Percentiles rank a stretch among this genome's conserved stretches.
Evolutionary conservation across 2,888 invertebrate species (phyloP).

Genomic region (Netelia inedita): DNA sequence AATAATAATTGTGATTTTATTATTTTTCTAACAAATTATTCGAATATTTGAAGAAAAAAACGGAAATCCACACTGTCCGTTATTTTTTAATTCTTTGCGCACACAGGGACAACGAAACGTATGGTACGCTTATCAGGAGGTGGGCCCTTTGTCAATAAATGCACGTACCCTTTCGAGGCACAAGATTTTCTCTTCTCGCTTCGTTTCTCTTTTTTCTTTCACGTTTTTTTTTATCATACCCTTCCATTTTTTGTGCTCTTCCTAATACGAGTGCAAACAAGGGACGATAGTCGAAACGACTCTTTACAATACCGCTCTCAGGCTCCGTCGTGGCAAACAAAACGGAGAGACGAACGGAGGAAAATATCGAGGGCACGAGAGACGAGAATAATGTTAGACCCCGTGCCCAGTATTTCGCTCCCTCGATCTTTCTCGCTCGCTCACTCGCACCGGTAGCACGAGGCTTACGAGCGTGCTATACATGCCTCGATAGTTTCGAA

Average conservation of each 20-base stretch:
- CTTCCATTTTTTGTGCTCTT: conserved; percentile 46
- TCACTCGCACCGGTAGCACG: conserved; percentile 34
- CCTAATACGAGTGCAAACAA: conserved; percentile 75
- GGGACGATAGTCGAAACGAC: conserved; percentile 66
- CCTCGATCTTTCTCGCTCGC: conserved; percentile 38
- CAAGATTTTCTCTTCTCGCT: conserved; percentile 24
- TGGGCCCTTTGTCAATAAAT: conserved; percentile 53
- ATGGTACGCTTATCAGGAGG: conserved; percentile 47
- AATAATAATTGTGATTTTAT: no score
- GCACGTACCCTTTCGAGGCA: conserved; percentile 36
- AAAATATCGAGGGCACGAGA: conserved; percentile 52
- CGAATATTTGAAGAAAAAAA: no score
- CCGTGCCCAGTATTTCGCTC: conserved; percentile 16
- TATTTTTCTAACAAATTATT: no score
- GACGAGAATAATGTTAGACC: conserved; percentile 45
- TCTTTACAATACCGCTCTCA: conserved; percentile 65
- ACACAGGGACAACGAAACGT: background rate
- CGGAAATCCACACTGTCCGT: no score
- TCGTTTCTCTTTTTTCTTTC: conserved; percentile 29
- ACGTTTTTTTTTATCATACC: conserved; percentile 44
- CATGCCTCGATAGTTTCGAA: conserved; percentile 67
- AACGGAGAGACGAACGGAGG: conserved; percentile 29
- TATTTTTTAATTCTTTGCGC: conserved; percentile 13
- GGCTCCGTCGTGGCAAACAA: conserved; percentile 57
- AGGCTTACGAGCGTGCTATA: conserved; percentile 36